Evolutionary conservation across 2,113 vertebrate species (phyloP).

Genomic region (Perca schrenkii): DNA sequence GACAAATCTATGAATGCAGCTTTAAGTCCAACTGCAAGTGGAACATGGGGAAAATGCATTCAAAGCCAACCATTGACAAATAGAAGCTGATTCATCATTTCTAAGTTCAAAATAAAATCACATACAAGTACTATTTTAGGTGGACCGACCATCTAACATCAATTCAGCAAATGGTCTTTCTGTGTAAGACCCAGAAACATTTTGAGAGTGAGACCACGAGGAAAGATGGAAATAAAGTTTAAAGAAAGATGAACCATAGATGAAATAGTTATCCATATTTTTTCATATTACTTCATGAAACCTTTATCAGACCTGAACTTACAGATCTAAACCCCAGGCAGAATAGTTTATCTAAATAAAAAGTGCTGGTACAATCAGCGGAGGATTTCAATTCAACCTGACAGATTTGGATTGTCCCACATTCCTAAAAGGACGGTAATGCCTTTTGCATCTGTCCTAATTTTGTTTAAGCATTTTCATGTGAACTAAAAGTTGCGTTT

Average conservation of each 20-base stretch:
- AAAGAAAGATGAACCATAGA: neutral
- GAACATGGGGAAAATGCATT: neutral
- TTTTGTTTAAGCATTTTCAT: slow-evolving; percentile 39
- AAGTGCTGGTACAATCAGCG: neutral
- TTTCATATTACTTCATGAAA: neutral
- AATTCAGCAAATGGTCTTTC: neutral
- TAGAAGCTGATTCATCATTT: too few relatives aligned
- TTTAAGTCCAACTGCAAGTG: neutral
- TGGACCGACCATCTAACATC: neutral
- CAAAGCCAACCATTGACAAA: neutral
- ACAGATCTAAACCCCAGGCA: neutral
- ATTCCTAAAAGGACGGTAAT: slow-evolving; percentile 56
- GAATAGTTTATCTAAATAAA: neutral
- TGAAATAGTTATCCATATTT: neutral
- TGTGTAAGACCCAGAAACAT: neutral
- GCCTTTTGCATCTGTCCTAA: slow-evolving; percentile 60
- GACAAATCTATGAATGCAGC: neutral
- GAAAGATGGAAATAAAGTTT: neutral
- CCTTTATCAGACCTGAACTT: neutral
- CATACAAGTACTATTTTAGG: neutral
- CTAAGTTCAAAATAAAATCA: too few relatives aligned
- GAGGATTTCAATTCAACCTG: slow-evolving; percentile 33
- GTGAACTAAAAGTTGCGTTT: slow-evolving; percentile 57
- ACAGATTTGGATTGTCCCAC: slow-evolving; percentile 52
- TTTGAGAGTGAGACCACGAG: neutral